Evolutionary conservation across 2,797 vertebrate species (phyloP), one percentile per base, ranked within the genome.

Genomic region (Tamandua tetradactyla): DNA sequence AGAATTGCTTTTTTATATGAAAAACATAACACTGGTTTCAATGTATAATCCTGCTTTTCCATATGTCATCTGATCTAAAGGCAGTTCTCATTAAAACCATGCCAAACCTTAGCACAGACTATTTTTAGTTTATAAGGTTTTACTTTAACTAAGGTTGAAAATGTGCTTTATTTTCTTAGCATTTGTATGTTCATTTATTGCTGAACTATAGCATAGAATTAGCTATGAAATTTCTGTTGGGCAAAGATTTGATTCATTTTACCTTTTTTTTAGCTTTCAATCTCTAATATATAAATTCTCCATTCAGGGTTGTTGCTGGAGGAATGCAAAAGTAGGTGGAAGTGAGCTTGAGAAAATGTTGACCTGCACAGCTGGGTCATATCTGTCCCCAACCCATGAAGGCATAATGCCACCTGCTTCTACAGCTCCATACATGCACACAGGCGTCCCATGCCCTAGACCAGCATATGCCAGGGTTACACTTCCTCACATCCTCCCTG

Each of bases 1-100:
- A 85, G 61, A 95, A 96, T 94, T 94, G 85, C 94, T 96, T 97
- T 96, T 80, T 59, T 66, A 90, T 96, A 90, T 92, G 85, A 76
- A 78, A 96, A 96, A 93, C 62, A 90, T 64, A 23, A 89, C 74
- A 94, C 94, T 96, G 89, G 79, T 91, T 95, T 89, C 61, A 37
- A 25, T 92, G 87, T 75, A 82, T 89, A 96, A 93, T 90, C 23
- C 37, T 80, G 13, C 30, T 79, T 72, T 88, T 86, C 80, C 40
- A 62, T 13, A 59, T 61, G 22, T 66, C 68, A 87, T 40, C 35
- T 82, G 42, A 64, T 25, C 30, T 61, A 7, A 57, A 68, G 9
- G 6, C 59, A 75, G 5, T 30, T 82, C 40, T 79, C 22, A 62
- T 74, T 72, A 69, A 90, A 82, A 72, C 12, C 20, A n/a, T 37